phyloP scores from a whole-genome alignment of 2,797 vertebrate species.

The Numenius phaeopus region DNA sequence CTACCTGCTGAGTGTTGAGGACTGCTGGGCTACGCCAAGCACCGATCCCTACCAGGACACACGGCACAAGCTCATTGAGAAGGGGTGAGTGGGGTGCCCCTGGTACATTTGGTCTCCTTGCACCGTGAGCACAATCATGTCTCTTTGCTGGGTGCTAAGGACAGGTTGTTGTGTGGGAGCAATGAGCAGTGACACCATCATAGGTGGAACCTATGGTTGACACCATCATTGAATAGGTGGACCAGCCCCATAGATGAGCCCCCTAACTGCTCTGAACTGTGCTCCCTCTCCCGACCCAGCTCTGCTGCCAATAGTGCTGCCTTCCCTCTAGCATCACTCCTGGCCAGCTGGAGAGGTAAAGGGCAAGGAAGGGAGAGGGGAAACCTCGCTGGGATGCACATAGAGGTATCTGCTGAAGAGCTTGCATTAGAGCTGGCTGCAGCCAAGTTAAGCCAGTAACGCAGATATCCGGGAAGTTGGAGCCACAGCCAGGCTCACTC shows the following conservation, averaged over 20 bases:
- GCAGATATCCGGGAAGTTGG: rapidly evolving
- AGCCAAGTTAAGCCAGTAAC: neutral
- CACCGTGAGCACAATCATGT: rapidly evolving
- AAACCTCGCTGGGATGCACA: neutral
- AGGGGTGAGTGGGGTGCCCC: conserved; percentile 40
- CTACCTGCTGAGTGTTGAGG: conserved; percentile 65
- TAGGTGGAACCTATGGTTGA: neutral
- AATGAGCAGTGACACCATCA: neutral
- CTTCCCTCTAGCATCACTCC: neutral
- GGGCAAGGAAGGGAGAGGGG: neutral
- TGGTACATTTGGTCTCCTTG: neutral
- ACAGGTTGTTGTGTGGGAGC: neutral
- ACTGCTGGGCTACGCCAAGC: conserved; percentile 72
- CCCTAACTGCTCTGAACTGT: neutral
- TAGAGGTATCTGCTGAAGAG: neutral
- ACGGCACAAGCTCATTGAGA: conserved; percentile 63
- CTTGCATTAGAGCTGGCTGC: neutral
- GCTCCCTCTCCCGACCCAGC: neutral
- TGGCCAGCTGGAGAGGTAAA: neutral
- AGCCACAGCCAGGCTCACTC: neutral
- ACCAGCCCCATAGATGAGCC: neutral
- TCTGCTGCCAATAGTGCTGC: neutral
- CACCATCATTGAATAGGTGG: neutral
- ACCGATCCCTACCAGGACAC: neutral
- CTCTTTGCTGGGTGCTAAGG: neutral